phyloP scores from a whole-genome alignment of 2,113 vertebrate species.

The Vireo altiloquus region DNA sequence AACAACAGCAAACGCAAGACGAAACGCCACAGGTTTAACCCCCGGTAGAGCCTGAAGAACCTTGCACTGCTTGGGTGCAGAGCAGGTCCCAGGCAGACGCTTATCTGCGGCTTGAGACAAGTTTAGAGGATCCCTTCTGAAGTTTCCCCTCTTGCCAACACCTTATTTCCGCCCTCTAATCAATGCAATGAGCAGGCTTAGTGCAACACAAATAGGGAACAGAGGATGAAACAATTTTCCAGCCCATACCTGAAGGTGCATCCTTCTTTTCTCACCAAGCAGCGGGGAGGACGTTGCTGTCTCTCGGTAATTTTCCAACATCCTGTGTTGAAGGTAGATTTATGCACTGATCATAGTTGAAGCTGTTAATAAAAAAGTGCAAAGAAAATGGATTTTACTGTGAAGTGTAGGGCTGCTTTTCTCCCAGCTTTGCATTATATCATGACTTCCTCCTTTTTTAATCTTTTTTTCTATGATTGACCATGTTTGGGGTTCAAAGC shows the following conservation, averaged over 20 bases:
- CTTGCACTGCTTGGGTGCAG: not conserved
- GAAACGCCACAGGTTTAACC: accelerated
- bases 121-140: not conserved
- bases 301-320: conserved; percentile 41
- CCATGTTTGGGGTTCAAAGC: conserved; percentile 42
- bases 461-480: not conserved
- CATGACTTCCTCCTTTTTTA: not conserved
- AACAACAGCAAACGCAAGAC: not conserved
- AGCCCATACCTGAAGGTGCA: conserved; percentile 43
- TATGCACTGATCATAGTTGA: conserved; percentile 24
- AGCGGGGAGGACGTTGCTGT: not conserved
- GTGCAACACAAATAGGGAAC: not conserved
- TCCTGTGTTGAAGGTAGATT: conserved; percentile 33
- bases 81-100: not conserved
- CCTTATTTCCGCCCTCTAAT: not conserved
- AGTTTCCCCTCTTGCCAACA: not conserved
- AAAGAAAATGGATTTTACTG: conserved; percentile 14
- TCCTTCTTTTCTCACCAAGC: conserved; percentile 6
- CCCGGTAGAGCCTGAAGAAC: not conserved
- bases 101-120: not conserved
- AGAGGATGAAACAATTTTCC: not conserved
- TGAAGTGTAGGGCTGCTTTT: not conserved
- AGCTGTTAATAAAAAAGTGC: conserved; percentile 40
- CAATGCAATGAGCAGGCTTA: not conserved
- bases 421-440: conserved; percentile 13